A percentile compares a stretch with the other conserved stretches of the same genome.
Evolutionary conservation across 92 coral and sea anemone species (phyloP).

Genomic region (Umimayanthus kanabou): DNA sequence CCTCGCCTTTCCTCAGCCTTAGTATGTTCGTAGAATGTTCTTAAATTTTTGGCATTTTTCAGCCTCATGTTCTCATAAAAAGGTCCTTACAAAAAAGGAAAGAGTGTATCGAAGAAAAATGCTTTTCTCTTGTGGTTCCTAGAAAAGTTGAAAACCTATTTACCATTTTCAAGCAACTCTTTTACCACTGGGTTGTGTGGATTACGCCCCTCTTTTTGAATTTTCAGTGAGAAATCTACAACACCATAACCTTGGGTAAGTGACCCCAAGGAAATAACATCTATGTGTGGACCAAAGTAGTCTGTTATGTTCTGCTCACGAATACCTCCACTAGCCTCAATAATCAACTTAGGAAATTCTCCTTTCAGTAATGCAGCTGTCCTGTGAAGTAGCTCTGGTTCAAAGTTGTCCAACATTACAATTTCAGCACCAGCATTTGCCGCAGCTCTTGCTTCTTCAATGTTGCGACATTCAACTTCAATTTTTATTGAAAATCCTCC

Average conservation of each 20-base stretch:
- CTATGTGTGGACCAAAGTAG: slow-evolving; percentile 87
- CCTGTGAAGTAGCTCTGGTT: slow-evolving; percentile 76
- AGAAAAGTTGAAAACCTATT: neutral
- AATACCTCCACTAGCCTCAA: slow-evolving; percentile 98
- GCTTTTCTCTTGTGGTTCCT: no score
- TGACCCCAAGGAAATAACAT: slow-evolving; percentile 89
- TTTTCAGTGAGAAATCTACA: slow-evolving; percentile 89
- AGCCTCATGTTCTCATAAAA: no score
- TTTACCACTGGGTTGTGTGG: slow-evolving; percentile 81
- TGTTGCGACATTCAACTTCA: slow-evolving; percentile 96
- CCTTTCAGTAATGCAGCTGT: slow-evolving; percentile 73
- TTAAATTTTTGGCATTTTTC: no score
- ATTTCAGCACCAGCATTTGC: slow-evolving; percentile 88
- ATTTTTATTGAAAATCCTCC: slow-evolving; percentile 96
- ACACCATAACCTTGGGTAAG: slow-evolving; percentile 83
- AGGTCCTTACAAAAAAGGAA: no score
- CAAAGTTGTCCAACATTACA: slow-evolving; percentile 93
- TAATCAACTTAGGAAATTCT: slow-evolving; percentile 79
- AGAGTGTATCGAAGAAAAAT: no score
- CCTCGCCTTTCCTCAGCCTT: no score
- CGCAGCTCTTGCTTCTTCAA: slow-evolving; percentile 88
- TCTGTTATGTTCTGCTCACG: slow-evolving; percentile 64
- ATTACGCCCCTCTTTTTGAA: slow-evolving; percentile 84
- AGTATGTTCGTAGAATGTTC: no score
- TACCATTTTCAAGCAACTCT: neutral